Conservation (phyloP, 2,113 vertebrate genomes). For the Oplegnathus fasciatus region DNA sequence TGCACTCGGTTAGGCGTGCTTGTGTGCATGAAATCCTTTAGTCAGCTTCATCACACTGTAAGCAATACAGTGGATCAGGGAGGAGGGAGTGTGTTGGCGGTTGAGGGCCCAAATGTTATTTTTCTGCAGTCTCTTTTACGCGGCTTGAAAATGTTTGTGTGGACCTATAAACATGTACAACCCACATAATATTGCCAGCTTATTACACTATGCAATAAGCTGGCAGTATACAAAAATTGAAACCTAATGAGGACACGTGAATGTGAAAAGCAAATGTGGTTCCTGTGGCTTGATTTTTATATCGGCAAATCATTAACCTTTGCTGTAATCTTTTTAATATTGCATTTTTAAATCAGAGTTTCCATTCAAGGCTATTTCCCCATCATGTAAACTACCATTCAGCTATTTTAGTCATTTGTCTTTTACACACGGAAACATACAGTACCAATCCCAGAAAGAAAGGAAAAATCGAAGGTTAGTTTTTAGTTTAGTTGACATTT, state of each 20-base stretch:
- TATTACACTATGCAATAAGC: constrained; percentile 12
- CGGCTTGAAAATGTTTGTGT: constrained; percentile 53
- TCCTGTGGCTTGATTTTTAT: constrained; percentile 21
- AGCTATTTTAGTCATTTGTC: neutral
- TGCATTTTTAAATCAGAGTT: neutral
- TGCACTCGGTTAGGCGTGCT: constrained; percentile 19
- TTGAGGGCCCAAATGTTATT: constrained; percentile 20
- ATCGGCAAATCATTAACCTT: neutral
- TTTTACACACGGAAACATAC: neutral
- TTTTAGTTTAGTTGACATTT: constrained; percentile 8
- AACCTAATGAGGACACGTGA: constrained; percentile 8
- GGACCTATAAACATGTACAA: constrained; percentile 56
- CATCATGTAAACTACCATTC: neutral
- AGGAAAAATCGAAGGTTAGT: neutral
- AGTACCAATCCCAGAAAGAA: neutral
- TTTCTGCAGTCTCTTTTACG: constrained; percentile 34
- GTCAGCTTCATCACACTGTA: constrained; percentile 48
- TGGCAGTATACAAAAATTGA: constrained; percentile 6
- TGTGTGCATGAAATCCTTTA: constrained; percentile 47
- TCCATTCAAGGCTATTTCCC: neutral
- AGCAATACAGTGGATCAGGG: constrained; percentile 15
- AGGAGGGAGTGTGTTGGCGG: constrained; percentile 17
- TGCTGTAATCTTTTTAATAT: neutral
- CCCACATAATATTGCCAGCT: constrained; percentile 28
- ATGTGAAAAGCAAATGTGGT: constrained; percentile 17